Base-by-base conservation (phyloP, 2,797 vertebrate genomes). In the Coendou prehensilis region DNA sequence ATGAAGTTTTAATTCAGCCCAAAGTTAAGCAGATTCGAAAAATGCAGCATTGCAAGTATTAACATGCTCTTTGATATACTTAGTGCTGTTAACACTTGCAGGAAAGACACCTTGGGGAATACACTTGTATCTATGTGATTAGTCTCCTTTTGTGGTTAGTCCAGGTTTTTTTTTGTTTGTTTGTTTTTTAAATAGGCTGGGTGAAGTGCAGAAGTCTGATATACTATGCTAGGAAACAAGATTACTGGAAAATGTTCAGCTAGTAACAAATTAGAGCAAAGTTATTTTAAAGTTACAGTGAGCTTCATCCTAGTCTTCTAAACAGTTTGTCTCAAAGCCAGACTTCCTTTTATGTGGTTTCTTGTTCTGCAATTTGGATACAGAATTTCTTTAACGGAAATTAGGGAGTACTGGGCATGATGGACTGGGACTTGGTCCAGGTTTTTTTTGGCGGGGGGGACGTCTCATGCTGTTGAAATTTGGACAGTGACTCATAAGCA, bases 281-380 rank as follows among this genome's bases (percentile, higher is more conserved):
- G 83, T 96, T 96, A 57, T 80, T 92, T 91, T 79, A 87, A 91
- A 95, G 96, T 96, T 93, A 33, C 80, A 75, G 3, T 15, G 84
- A 73, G 20, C 76, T 87, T 76, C 67, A 50, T 71, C 45, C 28
- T 23, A 59, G 91, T 45, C 11, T 64, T 87, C 30, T 47, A 28
- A 86, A 23, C 64, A 30, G 13, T 30, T 81, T 94, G 28, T 81
- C 54, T 63, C 9, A 52, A 85, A 88, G 90, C 79, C 79, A 54
- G 56, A 79, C 82, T 91, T 87, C 28, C 47, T 47, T 80, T 45
- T 54, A 9, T 54, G 59, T 78, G 50, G 20, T 41, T 82, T 84
- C 52, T 6, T 30, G 61, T 90, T n/a, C 47, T 73, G 9, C 64
- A 30, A 83, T 45, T 78, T 82, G 92, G 84, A 83, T 47, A 50